These are phyloP conservation scores for Caenorhabditis inopinata DNA, from an alignment of 1,140 invertebrate species.

Conservation along the genomic window DNA sequence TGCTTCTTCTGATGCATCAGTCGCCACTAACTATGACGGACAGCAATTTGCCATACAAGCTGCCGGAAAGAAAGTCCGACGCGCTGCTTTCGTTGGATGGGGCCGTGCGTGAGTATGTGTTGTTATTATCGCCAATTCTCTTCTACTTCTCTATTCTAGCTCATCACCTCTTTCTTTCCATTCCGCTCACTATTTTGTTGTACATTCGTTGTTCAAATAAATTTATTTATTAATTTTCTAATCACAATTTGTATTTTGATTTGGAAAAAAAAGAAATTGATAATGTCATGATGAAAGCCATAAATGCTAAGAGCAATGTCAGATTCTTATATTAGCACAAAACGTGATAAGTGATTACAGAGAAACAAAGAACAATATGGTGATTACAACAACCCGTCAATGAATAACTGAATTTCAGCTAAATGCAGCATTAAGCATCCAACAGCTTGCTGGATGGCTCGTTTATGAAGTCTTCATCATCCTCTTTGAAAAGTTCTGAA, in stretches of 20 bases:
- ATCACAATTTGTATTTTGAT: too few species aligned
- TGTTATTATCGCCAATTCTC: slow-evolving; percentile 19
- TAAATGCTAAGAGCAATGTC: neutral
- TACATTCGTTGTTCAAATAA: slow-evolving; percentile 34
- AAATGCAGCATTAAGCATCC: neutral
- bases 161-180: slow-evolving; percentile 16
- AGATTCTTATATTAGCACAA: neutral
- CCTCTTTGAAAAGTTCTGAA: slow-evolving; percentile 17
- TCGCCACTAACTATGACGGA: slow-evolving; percentile 23
- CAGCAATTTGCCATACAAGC: slow-evolving; percentile 4
- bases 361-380: neutral
- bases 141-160: neutral
- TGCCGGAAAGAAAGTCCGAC: neutral
- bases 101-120: neutral
- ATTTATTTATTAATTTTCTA: slow-evolving; percentile 8
- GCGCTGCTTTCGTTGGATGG: slow-evolving; percentile 17
- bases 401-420: neutral
- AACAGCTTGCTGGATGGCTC: neutral
- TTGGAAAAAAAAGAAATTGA: neutral
- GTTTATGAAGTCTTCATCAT: slow-evolving; percentile 12
- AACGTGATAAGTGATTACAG: neutral
- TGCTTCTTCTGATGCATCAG: slow-evolving; percentile 27
- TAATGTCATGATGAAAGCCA: slow-evolving; percentile 13
- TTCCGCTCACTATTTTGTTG: slow-evolving; percentile 6
- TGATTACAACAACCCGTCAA: slow-evolving; percentile 19